Evolutionary conservation across 2,888 invertebrate species (phyloP).

Genomic region (Leucozona laternaria): DNA sequence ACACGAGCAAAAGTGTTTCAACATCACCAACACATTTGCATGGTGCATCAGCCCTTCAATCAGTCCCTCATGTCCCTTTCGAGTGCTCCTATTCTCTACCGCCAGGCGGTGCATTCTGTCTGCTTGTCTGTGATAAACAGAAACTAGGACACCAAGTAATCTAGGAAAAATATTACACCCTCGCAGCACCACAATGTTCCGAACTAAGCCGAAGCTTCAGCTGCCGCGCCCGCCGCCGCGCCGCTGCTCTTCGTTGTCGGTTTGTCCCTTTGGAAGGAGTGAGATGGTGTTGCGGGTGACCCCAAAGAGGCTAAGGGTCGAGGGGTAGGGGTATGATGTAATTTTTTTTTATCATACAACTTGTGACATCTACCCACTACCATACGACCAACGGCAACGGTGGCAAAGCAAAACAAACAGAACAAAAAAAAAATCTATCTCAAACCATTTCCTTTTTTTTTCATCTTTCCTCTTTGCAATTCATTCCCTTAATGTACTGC

Average conservation of each 20-base stretch:
- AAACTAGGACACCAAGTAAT: slow-evolving; percentile 75
- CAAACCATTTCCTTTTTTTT: slow-evolving; percentile 37
- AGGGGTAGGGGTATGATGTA: slow-evolving; percentile 9
- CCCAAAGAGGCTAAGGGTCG: slow-evolving; percentile 55
- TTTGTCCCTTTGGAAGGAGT: neutral
- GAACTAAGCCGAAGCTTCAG: slow-evolving; percentile 11
- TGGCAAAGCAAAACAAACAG: slow-evolving; percentile 27
- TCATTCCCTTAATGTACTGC: slow-evolving; percentile 75
- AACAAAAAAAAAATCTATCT: slow-evolving; percentile 35
- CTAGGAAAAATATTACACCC: slow-evolving; percentile 71
- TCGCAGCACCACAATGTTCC: slow-evolving; percentile 29
- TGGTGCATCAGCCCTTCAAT: slow-evolving; percentile 16
- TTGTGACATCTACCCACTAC: slow-evolving; percentile 49
- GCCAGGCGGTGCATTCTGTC: slow-evolving; percentile 55
- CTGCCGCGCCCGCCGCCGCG: neutral
- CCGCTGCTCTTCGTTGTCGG: neutral
- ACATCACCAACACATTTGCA: slow-evolving; percentile 33
- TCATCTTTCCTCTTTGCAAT: slow-evolving; percentile 45
- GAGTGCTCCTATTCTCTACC: neutral
- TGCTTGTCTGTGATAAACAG: slow-evolving; percentile 64
- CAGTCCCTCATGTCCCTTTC: slow-evolving; percentile 12
- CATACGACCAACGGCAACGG: neutral
- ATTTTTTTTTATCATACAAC: slow-evolving; percentile 24
- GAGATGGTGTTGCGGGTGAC: slow-evolving; percentile 54
- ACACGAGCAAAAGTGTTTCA: slow-evolving; percentile 23